Percentiles rank a stretch among this genome's conserved stretches.
Evolutionary conservation across 2,888 invertebrate genomes (phyloP).

Genomic region (Machimus atricapillus): DNA sequence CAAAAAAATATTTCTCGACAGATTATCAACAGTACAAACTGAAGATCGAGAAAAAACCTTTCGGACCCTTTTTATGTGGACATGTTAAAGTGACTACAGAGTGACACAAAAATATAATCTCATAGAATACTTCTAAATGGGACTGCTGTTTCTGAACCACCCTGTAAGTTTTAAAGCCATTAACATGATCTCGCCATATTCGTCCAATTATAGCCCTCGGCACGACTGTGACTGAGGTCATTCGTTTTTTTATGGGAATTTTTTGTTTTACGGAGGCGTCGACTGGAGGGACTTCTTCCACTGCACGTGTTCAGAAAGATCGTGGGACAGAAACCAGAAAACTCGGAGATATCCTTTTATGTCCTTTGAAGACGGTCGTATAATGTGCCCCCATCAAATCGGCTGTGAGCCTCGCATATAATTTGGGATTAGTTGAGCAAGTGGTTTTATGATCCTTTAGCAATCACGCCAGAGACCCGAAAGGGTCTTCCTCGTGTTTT

Average conservation of each 20-base stretch:
- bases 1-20: not conserved
- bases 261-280: not conserved
- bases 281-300: not conserved
- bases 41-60: not conserved
- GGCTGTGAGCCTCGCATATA: not conserved
- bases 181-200: constrained; percentile 18
- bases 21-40: not conserved
- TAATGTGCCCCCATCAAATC: not conserved
- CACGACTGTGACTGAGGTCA: not conserved
- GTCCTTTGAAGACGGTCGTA: not conserved
- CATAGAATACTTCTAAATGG: not conserved
- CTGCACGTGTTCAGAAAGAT: constrained; percentile 12
- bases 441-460: not conserved
- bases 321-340: constrained; percentile 1
- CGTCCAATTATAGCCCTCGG: not conserved
- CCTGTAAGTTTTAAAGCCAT: not conserved
- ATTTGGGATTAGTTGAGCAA: not conserved
- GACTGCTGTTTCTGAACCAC: not conserved
- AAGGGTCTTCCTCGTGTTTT: not conserved
- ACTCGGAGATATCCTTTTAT: not conserved
- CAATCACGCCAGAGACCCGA: not conserved
- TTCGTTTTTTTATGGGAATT: not conserved
- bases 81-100: not conserved
- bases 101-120: not conserved
- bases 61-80: not conserved